Evolutionary conservation across 2,113 vertebrate genomes (phyloP).

Genomic region (Ctenomys sociabilis): DNA sequence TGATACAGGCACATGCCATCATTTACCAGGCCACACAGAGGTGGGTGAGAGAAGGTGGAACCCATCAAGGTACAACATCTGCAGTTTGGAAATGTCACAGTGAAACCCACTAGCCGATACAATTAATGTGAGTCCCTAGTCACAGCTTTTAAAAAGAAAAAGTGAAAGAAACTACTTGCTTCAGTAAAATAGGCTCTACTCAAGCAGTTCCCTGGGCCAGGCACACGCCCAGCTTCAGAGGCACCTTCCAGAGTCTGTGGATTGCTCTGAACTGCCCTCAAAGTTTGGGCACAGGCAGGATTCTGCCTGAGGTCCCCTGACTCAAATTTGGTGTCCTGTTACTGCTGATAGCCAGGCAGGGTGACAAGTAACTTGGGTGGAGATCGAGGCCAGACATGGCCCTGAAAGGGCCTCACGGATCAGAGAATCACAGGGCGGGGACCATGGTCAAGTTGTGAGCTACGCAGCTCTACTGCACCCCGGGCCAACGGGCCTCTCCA

Average conservation of each 20-base stretch:
- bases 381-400: neutral
- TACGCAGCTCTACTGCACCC: neutral
- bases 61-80: neutral
- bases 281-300: neutral
- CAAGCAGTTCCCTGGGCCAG: neutral
- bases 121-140: neutral
- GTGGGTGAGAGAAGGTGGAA: neutral
- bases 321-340: neutral
- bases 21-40: neutral
- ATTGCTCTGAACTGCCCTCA: neutral
- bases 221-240: neutral
- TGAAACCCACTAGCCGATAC: neutral
- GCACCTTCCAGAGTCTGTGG: neutral
- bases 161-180: neutral
- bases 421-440: neutral
- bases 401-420: neutral
- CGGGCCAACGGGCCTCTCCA: neutral
- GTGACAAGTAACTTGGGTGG: no score
- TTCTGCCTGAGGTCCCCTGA: no score
- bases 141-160: neutral
- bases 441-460: neutral
- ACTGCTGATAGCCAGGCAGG: neutral
- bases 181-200: neutral
- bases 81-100: neutral
- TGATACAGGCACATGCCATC: neutral